A percentile compares a stretch with the other conserved stretches of the same genome.
phyloP scores from a whole-genome alignment of 2,113 vertebrate genomes.

The Gadus macrocephalus region DNA sequence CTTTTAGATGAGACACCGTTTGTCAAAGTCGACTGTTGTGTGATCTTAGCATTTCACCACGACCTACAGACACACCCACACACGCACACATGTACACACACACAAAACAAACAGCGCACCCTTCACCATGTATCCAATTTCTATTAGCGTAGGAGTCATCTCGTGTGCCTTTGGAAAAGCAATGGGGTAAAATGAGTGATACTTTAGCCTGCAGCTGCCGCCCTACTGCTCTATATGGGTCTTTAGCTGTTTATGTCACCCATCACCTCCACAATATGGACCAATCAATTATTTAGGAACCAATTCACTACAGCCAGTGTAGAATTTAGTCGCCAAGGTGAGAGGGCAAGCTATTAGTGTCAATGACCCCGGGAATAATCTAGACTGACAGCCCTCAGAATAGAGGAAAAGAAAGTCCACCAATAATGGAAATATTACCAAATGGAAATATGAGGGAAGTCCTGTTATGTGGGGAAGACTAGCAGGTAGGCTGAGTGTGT shows the following conservation, averaged over 20 bases:
- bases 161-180: slow-evolving; percentile 22
- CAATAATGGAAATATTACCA: too few species aligned
- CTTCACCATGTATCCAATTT: slow-evolving; percentile 32
- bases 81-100: slow-evolving; percentile 1
- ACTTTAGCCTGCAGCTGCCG: neutral
- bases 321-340: slow-evolving; percentile 14
- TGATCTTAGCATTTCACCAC: slow-evolving; percentile 11
- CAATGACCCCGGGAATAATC: neutral
- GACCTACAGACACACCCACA: too few species aligned
- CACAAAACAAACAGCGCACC: neutral
- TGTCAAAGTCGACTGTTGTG: slow-evolving; percentile 27
- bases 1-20: slow-evolving; percentile 4
- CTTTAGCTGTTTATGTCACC: slow-evolving; percentile 21
- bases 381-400: neutral
- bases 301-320: slow-evolving; percentile 17
- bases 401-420: too few species aligned
- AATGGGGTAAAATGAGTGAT: slow-evolving; percentile 28
- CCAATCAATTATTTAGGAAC: slow-evolving; percentile 51
- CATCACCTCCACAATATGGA: slow-evolving; percentile 37
- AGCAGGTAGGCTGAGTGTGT: too few species aligned
- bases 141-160: slow-evolving; percentile 29
- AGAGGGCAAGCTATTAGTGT: slow-evolving; percentile 17
- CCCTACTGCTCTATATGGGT: slow-evolving; percentile 7
- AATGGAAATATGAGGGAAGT: too few species aligned
- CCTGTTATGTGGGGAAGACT: too few species aligned